A percentile compares a stretch with the other conserved stretches of the same genome.
Conservation (phyloP, 1,140 invertebrate genomes). For the Platorchestia sp. region DNA sequence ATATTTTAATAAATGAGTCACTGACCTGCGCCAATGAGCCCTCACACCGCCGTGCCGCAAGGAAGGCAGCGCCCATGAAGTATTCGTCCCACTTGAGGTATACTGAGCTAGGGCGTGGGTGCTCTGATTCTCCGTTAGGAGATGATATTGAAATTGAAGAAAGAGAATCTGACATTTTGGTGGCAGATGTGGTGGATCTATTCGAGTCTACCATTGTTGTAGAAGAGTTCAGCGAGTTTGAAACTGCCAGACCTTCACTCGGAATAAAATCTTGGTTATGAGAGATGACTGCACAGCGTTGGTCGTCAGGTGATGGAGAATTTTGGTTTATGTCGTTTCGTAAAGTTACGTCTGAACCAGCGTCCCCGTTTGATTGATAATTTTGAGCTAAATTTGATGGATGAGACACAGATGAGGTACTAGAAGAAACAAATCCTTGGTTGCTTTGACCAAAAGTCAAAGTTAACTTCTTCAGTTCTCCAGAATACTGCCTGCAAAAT, state of each 20-base stretch:
- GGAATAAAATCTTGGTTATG: no score
- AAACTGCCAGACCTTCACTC: no score
- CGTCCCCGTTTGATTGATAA: background rate
- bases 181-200: no score
- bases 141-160: background rate
- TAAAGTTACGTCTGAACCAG: background rate
- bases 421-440: background rate
- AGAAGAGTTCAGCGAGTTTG: no score
- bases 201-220: no score
- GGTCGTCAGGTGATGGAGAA: no score
- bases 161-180: background rate
- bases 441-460: background rate
- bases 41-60: constrained; percentile 75
- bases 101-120: constrained; percentile 68
- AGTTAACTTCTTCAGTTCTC: background rate
- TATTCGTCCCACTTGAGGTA: constrained; percentile 77
- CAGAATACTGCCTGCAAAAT: background rate
- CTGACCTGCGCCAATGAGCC: constrained; percentile 62
- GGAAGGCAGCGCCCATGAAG: constrained; percentile 76
- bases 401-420: background rate
- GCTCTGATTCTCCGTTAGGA: background rate
- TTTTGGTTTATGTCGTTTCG: background rate
- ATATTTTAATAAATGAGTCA: no score
- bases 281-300: no score
- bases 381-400: background rate